These are phyloP conservation scores for Marronus borbonicus DNA, from an alignment of 2,888 invertebrate species.

Conservation along the genomic window DNA sequence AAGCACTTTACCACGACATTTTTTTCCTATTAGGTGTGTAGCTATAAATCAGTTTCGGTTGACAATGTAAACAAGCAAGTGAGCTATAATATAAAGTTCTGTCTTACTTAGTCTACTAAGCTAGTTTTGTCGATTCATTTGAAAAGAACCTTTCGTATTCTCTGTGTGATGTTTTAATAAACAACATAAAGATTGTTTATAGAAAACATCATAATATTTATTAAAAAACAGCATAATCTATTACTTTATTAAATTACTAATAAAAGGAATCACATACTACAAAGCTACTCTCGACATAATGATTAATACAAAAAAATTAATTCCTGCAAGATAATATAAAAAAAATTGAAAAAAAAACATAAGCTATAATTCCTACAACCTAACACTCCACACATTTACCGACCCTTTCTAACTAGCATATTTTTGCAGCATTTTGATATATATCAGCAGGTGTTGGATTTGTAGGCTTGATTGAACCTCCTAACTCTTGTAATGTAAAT, in stretches of 20 bases:
- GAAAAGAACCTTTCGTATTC: no score
- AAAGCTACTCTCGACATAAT: slow-evolving; percentile 4
- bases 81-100: no score
- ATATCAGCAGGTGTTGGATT: slow-evolving; percentile 33
- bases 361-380: neutral
- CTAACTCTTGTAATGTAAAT: neutral
- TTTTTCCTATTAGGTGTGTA: no score
- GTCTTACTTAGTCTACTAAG: no score
- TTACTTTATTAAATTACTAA: neutral
- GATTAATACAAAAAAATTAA: neutral
- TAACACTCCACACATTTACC: neutral
- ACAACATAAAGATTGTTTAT: no score
- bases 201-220: no score
- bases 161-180: no score
- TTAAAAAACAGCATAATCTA: no score
- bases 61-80: no score
- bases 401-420: slow-evolving; percentile 13
- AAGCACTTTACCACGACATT: no score
- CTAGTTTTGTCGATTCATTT: no score
- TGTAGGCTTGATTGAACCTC: slow-evolving; percentile 30
- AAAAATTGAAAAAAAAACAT: neutral
- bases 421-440: slow-evolving; percentile 27
- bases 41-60: no score
- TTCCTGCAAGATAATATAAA: neutral
- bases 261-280: neutral